Base-by-base conservation (phyloP, 2,113 vertebrate genomes). In the Pipra filicauda region DNA sequence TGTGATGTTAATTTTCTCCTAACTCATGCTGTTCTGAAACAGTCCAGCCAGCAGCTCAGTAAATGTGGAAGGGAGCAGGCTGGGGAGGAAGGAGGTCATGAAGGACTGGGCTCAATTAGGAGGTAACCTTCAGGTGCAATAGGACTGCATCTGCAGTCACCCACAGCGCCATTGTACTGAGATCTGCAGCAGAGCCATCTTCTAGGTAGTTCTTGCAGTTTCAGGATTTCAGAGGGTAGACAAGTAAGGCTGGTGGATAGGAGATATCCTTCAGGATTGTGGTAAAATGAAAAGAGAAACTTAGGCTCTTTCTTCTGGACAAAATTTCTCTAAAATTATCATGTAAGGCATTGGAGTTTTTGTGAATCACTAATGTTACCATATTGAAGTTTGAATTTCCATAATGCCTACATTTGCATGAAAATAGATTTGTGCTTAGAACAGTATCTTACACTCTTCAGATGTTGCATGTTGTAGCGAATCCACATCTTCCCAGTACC, bases 221-320 rank as follows among this genome's bases (percentile, higher is more conserved):
- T 28, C 27, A 33, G 57, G 39, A 59, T 69, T 89, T 91, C 48
- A 82, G 39, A 69, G 28, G 20, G 10, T 31, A 67, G 35, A 26
- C 15, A 31, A 59, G 22, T 48, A 46, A 69, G 43, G 30, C 3
- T 20, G 33, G 39, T 0, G 0, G 26, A 43, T 66, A 58, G 27
- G 24, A 76, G 33, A 67, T 19, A 15, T 48, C 35, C 8, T 86
- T 72, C 1, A 3, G 16, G 33, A 23, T 19, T 51, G 31, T 69
- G 19, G 22, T 72, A 65, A 67, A 16, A 49, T 61, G 19, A 44
- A 86, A 35, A 5, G n/a, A 57, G 52, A 59, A 89, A 52, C 35
- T 70, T 52, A 11, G 30, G 9, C 15, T 67, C 12, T 48, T 58
- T 76, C 8, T 18, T 7, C 17, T 74, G 22, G 37, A 67, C 17